A percentile compares a stretch with the other conserved stretches of the same genome.
Evolutionary conservation across 2,888 invertebrate genomes (phyloP).

Genomic region (Drosophila infuscata): DNA sequence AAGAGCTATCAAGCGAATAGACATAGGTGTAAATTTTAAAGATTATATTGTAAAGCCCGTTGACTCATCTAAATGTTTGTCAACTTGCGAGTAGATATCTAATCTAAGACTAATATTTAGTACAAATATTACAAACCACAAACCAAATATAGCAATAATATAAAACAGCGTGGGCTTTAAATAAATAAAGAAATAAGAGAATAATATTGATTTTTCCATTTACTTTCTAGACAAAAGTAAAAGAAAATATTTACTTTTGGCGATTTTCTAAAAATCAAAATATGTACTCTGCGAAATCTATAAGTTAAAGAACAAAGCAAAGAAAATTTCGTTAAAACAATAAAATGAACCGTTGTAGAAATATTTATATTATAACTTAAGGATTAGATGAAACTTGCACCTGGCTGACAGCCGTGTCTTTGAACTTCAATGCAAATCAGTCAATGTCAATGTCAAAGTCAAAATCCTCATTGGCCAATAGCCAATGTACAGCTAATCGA

Average conservation of each 20-base stretch:
- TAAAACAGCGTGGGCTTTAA: neutral
- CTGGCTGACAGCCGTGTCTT: slow-evolving; percentile 24
- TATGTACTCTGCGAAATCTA: neutral
- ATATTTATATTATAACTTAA: neutral
- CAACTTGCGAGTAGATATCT: neutral
- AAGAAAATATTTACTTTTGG: too few relatives aligned
- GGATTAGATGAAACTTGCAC: slow-evolving; percentile 5
- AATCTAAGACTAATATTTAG: neutral
- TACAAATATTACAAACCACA: neutral
- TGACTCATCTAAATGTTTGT: slow-evolving; percentile 11
- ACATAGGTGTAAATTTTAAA: slow-evolving; percentile 37
- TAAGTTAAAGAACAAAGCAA: neutral
- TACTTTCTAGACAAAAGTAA: neutral
- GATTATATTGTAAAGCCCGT: slow-evolving; percentile 20
- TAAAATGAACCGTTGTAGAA: neutral
- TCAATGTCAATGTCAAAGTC: slow-evolving; percentile 62
- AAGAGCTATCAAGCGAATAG: slow-evolving; percentile 23
- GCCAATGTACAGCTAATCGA: slow-evolving; percentile 52
- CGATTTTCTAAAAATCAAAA: rapidly evolving
- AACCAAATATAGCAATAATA: neutral
- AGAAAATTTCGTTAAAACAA: too few relatives aligned
- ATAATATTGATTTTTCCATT: rapidly evolving
- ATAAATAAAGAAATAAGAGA: neutral
- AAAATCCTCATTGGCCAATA: slow-evolving; percentile 49
- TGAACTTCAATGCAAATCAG: slow-evolving; percentile 55